Evolutionary conservation across 1,140 invertebrate species (phyloP).

Genomic region (Bombus pascuorum): DNA sequence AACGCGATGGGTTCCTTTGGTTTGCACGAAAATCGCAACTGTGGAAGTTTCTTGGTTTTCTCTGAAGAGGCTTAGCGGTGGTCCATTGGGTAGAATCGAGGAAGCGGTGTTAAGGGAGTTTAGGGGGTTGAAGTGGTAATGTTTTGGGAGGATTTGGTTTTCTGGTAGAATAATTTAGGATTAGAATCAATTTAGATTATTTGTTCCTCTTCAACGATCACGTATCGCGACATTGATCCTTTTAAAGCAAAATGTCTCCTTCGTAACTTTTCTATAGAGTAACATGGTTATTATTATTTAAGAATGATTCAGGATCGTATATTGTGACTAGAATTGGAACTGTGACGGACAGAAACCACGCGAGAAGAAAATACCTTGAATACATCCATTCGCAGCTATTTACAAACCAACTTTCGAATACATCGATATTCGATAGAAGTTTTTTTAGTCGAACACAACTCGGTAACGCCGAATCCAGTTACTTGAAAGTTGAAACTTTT

Average conservation of each 20-base stretch:
- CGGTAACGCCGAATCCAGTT: slow-evolving; percentile 24
- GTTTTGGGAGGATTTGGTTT: not conserved
- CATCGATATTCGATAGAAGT: not conserved
- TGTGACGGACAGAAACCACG: too few species aligned
- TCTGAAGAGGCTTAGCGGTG: not conserved
- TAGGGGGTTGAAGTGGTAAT: not conserved
- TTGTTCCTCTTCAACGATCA: not conserved
- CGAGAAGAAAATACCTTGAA: not conserved
- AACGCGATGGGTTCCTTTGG: not conserved
- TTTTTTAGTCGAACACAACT: not conserved
- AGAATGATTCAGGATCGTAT: too few species aligned
- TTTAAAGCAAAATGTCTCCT: too few species aligned
- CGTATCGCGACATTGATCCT: too few species aligned
- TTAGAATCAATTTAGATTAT: not conserved
- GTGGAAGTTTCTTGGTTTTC: not conserved
- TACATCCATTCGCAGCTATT: not conserved
- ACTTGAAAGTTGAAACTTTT: slow-evolving; percentile 25
- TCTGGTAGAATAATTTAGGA: not conserved
- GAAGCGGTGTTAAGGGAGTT: not conserved
- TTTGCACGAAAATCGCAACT: not conserved
- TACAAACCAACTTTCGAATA: not conserved
- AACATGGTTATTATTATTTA: too few species aligned
- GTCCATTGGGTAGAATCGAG: not conserved
- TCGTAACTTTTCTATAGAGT: too few species aligned
- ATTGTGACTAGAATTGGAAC: not conserved